Base-by-base conservation (phyloP, 2,113 vertebrate genomes). In the Gasterosteus nipponicus region DNA sequence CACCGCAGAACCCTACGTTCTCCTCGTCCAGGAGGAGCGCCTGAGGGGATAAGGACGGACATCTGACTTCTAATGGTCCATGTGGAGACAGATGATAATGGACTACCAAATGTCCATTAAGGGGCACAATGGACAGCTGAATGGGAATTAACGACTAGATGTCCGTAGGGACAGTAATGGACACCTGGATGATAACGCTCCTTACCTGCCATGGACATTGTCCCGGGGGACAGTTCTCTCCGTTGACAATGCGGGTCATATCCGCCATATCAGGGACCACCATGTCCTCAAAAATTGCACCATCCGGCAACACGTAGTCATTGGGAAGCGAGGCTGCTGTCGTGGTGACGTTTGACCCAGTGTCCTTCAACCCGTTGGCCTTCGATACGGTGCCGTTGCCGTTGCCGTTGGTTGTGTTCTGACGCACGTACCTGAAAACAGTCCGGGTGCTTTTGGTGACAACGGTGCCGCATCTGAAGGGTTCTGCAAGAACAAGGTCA, bases 191-290 rank as follows among this genome's bases (percentile, higher is more conserved):
- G 5, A 16, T 46, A 46, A 46, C 15, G 10, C 18, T 31, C 7
- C 51, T 31, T 93, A 99, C 97, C 96, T 99, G 98, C 97, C 97
- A 98, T 0, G 98, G 98, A 71, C 98, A 99, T 15, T 98, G 91
- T 1, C 97, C 97, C 0, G 89, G 90, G 0, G 11, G 80, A 78
- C 97, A 98, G 0, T 96, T 70, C 26, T 87, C 64, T 35, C 96
- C 96, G 0, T 91, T 91, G 19, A 96, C 96, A 0, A 98, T 95
- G 15, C 96, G 94, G 0, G 0, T 12, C 0, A 53, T 0, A 1
- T 0, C 1, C 0, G 7, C 0, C 0, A 0, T 18, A 15, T 92
- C 2, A 3, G 69, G 0, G 4, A 1, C 0, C 7, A 44, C 0
- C 0, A 0, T 0, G 7, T 69, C n/a, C 5, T 91, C 86, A 2